Conservation (phyloP, 2,113 vertebrate genomes). For the Lophura nycthemera region DNA sequence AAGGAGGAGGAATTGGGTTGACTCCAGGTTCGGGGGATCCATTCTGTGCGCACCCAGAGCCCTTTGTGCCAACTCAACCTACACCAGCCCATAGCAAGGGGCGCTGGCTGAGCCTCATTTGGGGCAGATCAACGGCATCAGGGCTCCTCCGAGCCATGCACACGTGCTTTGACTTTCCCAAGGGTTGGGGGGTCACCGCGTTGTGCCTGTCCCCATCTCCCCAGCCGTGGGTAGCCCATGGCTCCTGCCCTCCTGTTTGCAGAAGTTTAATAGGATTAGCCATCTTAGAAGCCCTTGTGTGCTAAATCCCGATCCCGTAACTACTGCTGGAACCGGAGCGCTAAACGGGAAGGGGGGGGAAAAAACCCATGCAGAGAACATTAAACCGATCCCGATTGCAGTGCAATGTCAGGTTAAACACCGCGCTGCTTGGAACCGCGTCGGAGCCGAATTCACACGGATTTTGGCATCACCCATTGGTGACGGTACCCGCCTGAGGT, state of each 20-base stretch:
- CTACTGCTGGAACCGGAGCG: not conserved
- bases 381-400: not conserved
- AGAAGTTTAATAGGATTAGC: conserved; percentile 9
- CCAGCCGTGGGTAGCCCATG: not conserved
- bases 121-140: fast-evolving
- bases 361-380: fast-evolving
- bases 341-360: fast-evolving
- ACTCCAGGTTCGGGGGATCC: not conserved
- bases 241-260: not conserved
- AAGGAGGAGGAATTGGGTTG: not conserved
- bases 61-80: fast-evolving
- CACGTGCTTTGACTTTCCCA: fast-evolving
- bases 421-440: fast-evolving
- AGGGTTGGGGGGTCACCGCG: not conserved
- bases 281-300: not conserved
- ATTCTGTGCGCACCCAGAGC: fast-evolving
- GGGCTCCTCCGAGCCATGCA: too few relatives aligned
- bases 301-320: conserved; percentile 19
- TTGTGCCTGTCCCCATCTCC: not conserved
- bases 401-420: fast-evolving
- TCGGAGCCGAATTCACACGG: fast-evolving
- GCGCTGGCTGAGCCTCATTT: fast-evolving
- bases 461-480: not conserved
- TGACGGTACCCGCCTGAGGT: too few relatives aligned
- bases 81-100: fast-evolving